Conservation (phyloP, 2,797 vertebrate genomes). For the Holocentrus rufus region DNA sequence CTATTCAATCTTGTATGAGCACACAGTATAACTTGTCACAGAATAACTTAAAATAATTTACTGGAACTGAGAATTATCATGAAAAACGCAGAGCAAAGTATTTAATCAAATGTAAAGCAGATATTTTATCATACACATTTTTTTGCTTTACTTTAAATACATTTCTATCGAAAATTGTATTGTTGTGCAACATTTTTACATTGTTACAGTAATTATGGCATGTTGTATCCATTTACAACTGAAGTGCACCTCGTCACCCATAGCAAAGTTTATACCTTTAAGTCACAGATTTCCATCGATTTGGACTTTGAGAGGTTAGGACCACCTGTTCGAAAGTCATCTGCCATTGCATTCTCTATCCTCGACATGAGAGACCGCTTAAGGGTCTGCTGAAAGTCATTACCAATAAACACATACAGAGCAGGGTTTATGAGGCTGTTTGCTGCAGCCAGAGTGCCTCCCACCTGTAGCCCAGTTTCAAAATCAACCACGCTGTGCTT, state of each 20-base stretch:
- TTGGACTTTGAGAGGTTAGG: constrained; percentile 77
- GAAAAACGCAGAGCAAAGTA: too few species aligned
- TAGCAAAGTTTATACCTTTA: not conserved
- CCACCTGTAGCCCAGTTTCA: constrained; percentile 80
- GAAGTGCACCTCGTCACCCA: not conserved
- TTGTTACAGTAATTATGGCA: not conserved
- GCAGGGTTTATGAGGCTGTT: constrained; percentile 91
- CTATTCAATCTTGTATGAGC: too few species aligned
- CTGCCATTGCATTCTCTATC: constrained; percentile 85
- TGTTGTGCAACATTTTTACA: too few species aligned
- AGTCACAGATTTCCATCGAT: constrained; percentile 43
- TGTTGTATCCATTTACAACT: not conserved
- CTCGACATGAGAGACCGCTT: constrained; percentile 81
- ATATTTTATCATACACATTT: too few species aligned
- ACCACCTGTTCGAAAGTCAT: constrained; percentile 82
- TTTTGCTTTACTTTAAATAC: too few species aligned
- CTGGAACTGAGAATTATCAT: too few species aligned
- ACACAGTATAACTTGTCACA: too few species aligned
- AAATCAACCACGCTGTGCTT: constrained; percentile 65
- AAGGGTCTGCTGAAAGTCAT: constrained; percentile 87
- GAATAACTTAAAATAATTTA: too few species aligned
- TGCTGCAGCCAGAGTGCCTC: constrained; percentile 82
- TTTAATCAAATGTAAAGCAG: too few species aligned
- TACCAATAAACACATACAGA: constrained; percentile 90
- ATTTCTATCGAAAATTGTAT: too few species aligned